A percentile compares a stretch with the other conserved stretches of the same genome.
phyloP scores from a whole-genome alignment of 2,113 vertebrate species.

The Australoheros scitulus region DNA sequence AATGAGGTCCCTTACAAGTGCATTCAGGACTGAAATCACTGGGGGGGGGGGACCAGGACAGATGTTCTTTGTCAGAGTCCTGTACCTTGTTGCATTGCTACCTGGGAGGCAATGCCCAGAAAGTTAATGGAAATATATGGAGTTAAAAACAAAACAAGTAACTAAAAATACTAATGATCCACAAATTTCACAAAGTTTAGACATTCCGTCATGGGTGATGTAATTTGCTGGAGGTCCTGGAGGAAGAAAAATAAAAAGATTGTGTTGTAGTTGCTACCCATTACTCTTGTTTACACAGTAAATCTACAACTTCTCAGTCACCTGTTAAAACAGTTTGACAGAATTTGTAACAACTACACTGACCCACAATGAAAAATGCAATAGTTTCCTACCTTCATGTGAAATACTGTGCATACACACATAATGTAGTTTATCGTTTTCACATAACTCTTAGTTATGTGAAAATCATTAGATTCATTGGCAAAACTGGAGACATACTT shows the following conservation, averaged over 20 bases:
- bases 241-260: not conserved
- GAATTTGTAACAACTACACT: not conserved
- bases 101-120: not conserved
- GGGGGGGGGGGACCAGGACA: not conserved
- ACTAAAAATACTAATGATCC: fast-evolving
- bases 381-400: too few relatives aligned
- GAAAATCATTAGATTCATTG: too few relatives aligned
- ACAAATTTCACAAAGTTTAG: not conserved
- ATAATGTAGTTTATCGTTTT: too few relatives aligned
- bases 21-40: not conserved
- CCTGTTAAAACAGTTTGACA: not conserved
- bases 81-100: not conserved
- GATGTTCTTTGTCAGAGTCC: not conserved
- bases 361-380: too few relatives aligned
- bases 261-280: not conserved
- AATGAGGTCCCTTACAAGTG: conserved; percentile 6
- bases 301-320: not conserved
- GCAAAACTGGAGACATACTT: too few relatives aligned
- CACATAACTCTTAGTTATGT: too few relatives aligned
- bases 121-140: not conserved
- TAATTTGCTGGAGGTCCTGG: not conserved
- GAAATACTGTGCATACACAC: too few relatives aligned
- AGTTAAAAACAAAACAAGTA: not conserved
- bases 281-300: not conserved
- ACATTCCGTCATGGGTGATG: not conserved